phyloP scores from a whole-genome alignment of 2,797 vertebrate species.

The Cheirogaleus major region DNA sequence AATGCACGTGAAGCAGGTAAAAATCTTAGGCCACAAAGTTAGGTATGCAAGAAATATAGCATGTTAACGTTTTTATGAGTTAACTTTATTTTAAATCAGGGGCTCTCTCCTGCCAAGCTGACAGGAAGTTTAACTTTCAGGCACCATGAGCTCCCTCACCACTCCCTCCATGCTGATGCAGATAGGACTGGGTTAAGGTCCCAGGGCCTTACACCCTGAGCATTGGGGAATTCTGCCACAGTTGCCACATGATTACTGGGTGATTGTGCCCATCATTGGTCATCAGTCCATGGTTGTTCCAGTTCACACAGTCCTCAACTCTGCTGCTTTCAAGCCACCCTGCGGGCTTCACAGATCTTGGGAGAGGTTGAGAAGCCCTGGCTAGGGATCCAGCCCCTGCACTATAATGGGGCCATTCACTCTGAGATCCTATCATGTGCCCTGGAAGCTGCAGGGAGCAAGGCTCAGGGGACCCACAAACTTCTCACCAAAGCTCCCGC shows the following conservation, averaged over 20 bases:
- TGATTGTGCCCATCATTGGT: neutral
- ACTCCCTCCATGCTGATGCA: neutral
- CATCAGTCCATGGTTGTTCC: neutral
- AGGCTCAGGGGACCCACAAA: neutral
- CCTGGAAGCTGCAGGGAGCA: neutral
- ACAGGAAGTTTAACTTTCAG: neutral
- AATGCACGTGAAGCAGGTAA: neutral
- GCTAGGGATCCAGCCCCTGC: neutral
- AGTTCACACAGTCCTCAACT: neutral
- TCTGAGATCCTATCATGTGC: neutral
- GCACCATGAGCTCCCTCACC: neutral
- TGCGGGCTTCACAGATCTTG: neutral
- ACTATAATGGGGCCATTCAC: neutral
- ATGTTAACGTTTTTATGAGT: neutral
- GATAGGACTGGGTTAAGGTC: neutral
- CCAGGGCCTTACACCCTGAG: too few species aligned
- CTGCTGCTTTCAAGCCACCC: neutral
- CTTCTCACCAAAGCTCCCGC: neutral
- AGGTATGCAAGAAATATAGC: neutral
- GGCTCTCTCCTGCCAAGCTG: neutral
- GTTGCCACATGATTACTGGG: neutral
- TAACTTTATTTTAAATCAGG: slow-evolving; percentile 19
- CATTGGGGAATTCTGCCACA: neutral
- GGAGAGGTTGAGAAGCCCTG: neutral
- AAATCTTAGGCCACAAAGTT: neutral